These are phyloP conservation scores for Peromyscus polionotus DNA, from an alignment of 2,113 vertebrate species.

Conservation along the genomic window DNA sequence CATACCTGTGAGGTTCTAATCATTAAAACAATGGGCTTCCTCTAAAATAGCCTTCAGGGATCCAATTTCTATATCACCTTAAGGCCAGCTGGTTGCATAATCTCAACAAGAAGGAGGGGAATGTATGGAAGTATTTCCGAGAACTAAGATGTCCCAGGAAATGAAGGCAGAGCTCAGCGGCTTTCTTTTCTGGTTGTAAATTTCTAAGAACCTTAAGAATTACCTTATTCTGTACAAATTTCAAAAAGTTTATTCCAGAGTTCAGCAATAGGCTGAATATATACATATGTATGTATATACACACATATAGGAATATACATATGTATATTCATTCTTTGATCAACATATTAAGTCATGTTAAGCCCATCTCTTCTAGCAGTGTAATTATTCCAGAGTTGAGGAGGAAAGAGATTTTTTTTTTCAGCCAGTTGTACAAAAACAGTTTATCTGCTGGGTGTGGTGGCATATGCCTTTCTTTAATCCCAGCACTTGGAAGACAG, in stretches of 20 bases:
- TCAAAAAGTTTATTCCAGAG: background rate
- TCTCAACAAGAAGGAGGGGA: constrained; percentile 34
- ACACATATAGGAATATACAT: background rate
- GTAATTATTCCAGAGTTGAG: background rate
- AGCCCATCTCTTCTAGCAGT: background rate
- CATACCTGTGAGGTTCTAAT: background rate
- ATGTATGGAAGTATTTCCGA: background rate
- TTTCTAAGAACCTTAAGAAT: constrained; percentile 39
- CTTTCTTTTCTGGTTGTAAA: constrained; percentile 31
- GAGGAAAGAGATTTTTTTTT: background rate
- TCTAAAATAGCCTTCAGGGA: background rate
- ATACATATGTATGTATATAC: background rate
- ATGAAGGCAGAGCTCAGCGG: background rate
- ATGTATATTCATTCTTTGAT: background rate
- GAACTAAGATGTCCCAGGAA: constrained; percentile 24
- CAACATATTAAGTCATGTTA: background rate
- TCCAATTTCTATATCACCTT: background rate
- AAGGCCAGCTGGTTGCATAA: background rate
- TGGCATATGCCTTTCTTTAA: background rate
- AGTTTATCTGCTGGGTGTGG: background rate
- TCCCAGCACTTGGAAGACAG: background rate
- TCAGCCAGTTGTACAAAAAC: background rate
- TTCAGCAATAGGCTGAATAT: background rate
- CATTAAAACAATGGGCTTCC: background rate
- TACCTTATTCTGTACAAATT: constrained; percentile 5